Percentiles rank a stretch among this genome's conserved stretches.
Conservation (phyloP, 2,888 invertebrate genomes). For the Drosophila paracracens region DNA sequence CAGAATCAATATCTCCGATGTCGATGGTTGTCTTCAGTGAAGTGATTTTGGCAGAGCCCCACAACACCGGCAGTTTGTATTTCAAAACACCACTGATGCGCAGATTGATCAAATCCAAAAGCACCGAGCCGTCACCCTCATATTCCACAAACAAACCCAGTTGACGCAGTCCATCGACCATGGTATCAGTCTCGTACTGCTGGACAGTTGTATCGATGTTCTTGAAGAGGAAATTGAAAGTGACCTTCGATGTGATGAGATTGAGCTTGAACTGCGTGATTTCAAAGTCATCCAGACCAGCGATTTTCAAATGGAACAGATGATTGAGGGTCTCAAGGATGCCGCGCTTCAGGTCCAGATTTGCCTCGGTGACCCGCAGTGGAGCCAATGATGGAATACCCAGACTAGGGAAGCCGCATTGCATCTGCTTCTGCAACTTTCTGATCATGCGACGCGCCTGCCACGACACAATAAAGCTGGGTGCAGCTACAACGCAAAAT, state of each 20-base stretch:
- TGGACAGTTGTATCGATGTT: constrained; percentile 74
- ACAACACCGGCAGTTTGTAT: constrained; percentile 80
- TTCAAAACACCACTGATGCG: constrained; percentile 73
- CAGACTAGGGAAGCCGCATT: constrained; percentile 75
- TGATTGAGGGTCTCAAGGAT: constrained; percentile 74
- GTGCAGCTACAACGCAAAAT: constrained; percentile 58
- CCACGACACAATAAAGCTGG: constrained; percentile 78
- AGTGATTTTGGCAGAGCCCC: constrained; percentile 80
- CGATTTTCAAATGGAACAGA: constrained; percentile 72
- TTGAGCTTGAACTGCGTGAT: constrained; percentile 79
- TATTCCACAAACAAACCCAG: constrained; percentile 76
- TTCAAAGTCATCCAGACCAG: constrained; percentile 79
- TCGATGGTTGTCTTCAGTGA: constrained; percentile 72
- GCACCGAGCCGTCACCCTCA: constrained; percentile 75
- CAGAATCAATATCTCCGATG: constrained; percentile 70
- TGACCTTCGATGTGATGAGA: constrained; percentile 68
- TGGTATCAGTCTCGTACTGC: constrained; percentile 77
- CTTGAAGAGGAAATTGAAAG: constrained; percentile 76
- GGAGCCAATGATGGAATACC: constrained; percentile 82
- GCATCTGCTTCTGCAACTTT: constrained; percentile 77
- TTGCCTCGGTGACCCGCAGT: constrained; percentile 57
- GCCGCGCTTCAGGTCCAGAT: constrained; percentile 62
- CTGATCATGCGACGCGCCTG: constrained; percentile 75
- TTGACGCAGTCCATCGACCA: constrained; percentile 71
- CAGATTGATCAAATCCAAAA: constrained; percentile 75